Conservation (phyloP, 2,888 invertebrate species). For the Sclerodermus sp. region DNA sequence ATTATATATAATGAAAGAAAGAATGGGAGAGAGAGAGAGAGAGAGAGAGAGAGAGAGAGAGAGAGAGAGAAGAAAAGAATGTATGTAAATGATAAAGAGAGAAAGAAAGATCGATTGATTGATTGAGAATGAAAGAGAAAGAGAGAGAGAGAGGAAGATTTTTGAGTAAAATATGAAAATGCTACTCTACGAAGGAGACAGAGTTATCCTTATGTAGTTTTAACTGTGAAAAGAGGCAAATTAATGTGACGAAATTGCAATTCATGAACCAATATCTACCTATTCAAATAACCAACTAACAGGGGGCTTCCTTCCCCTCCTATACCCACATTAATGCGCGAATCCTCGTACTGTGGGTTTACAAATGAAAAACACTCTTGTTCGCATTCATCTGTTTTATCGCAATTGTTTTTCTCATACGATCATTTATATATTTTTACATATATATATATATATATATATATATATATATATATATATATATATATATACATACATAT, state of each 20-base stretch:
- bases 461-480: neutral
- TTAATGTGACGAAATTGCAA: conserved; percentile 28
- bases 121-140: conserved; percentile 22
- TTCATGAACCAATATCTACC: conserved; percentile 35
- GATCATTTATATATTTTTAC: conserved; percentile 27
- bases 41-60: conserved; percentile 16
- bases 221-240: conserved; percentile 42
- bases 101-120: conserved; percentile 16
- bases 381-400: conserved; percentile 35
- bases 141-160: conserved; percentile 23
- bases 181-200: conserved; percentile 36
- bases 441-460: conserved; percentile 19
- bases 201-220: conserved; percentile 48
- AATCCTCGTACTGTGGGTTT: conserved; percentile 30
- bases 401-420: conserved; percentile 28
- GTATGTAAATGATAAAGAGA: conserved; percentile 17
- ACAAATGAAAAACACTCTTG: conserved; percentile 29
- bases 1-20: conserved; percentile 25
- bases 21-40: conserved; percentile 22
- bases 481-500: conserved; percentile 1
- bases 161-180: conserved; percentile 27
- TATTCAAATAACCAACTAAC: conserved; percentile 35
- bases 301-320: conserved; percentile 34
- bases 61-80: conserved; percentile 21
- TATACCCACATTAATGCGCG: conserved; percentile 23